Evolutionary conservation across 2,888 invertebrate species (phyloP).

Genomic region (Drosophila helvetica): DNA sequence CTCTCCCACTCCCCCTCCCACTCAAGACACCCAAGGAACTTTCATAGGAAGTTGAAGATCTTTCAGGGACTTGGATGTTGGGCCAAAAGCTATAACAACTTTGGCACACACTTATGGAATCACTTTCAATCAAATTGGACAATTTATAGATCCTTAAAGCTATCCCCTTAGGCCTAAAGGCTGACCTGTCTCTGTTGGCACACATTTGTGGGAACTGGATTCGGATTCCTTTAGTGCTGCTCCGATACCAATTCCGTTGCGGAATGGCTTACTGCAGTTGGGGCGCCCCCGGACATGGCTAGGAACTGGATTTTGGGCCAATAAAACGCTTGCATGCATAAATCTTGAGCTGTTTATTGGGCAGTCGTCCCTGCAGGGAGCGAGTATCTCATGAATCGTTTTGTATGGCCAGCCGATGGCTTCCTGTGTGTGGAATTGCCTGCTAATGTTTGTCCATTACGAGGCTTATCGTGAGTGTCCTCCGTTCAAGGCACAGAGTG

Average conservation of each 20-base stretch:
- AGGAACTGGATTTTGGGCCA: slow-evolving; percentile 39
- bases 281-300: slow-evolving; percentile 37
- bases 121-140: not conserved
- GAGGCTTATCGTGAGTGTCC: slow-evolving; percentile 11
- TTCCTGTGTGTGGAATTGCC: slow-evolving; percentile 37
- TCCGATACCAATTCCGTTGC: slow-evolving; percentile 6
- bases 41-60: too few species aligned
- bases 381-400: slow-evolving; percentile 34
- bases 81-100: too few species aligned
- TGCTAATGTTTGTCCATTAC: slow-evolving; percentile 47
- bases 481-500: not conserved
- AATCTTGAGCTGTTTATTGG: slow-evolving; percentile 63
- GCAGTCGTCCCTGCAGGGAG: not conserved
- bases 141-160: not conserved
- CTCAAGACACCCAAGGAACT: not conserved
- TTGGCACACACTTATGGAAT: slow-evolving; percentile 1
- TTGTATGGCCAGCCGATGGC: slow-evolving; percentile 16
- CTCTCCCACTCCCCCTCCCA: not conserved
- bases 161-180: not conserved
- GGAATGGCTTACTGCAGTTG: slow-evolving; percentile 44
- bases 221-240: slow-evolving; percentile 2
- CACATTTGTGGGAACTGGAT: slow-evolving; percentile 41
- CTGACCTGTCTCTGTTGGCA: slow-evolving; percentile 44
- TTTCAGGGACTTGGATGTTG: too few species aligned
- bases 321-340: slow-evolving; percentile 52